Evolutionary conservation across 2,888 invertebrate genomes (phyloP), one percentile per base, ranked within the genome.

Genomic region (Beris chalybata): DNA sequence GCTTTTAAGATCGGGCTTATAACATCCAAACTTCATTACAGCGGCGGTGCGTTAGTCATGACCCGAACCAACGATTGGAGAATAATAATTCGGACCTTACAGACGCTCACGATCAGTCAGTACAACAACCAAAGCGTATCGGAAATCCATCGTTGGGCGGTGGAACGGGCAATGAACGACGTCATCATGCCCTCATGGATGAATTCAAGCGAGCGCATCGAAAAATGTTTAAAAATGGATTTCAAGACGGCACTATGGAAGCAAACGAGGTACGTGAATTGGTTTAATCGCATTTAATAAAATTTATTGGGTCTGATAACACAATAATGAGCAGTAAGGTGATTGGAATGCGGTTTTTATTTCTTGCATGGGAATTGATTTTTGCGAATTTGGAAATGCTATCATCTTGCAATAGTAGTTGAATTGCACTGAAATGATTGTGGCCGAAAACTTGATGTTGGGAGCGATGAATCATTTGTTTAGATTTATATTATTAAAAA

Each of bases 181-280:
- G 78, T 52, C 91, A 91, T 75, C 86, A 86, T 72, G 89, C 89
- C 72, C 80, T 94, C 70, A 94, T 94, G 90, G 90, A 93, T 79
- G 94, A 94, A 81, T 94, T 94, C 78, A 92, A 91, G 78, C 89
- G 89, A 75, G 93, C 92, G 5, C 93, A 94, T 80, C 86, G 88
- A 74, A 91, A 90, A 83, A 94, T 94, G 93, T 94, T 94, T 78
- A 84, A 85, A 69, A 81, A 82, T 73, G 82, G 81, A 70, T 81
- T 80, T 69, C 75, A 77, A 68, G 80, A 80, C 71, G 74, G 72
- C 69, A 78, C 78, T 69, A 75, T 74, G 72, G 73, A 74, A 74
- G 77, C 77, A 73, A 77, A 38, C n/a, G 64, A 64, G 55, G 65
- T 65, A 65, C 55, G 65, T 65, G n/a, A 13, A 13, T 13, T 58